Conservation (phyloP, 2,113 vertebrate genomes). For the Ibidorhyncha struthersii region DNA sequence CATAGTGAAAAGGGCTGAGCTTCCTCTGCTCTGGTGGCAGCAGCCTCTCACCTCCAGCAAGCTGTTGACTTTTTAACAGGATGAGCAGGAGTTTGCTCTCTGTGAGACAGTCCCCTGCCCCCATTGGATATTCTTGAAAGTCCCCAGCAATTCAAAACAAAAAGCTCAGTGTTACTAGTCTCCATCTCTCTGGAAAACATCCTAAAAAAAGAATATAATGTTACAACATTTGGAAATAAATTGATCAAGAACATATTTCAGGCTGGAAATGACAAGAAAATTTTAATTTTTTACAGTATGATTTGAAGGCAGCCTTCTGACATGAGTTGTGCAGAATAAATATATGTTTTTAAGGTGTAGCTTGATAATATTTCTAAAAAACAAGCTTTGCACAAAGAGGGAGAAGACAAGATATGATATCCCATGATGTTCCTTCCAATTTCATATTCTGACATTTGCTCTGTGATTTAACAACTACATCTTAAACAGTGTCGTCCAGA, state of each 20-base stretch:
- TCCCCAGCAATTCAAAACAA: neutral
- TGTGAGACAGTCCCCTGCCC: neutral
- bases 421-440: neutral
- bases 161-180: neutral
- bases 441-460: neutral
- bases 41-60: neutral
- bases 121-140: neutral
- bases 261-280: neutral
- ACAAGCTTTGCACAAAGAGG: accelerated
- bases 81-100: neutral
- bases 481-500: neutral
- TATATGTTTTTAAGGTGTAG: neutral
- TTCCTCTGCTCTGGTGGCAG: neutral
- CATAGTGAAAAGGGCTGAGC: neutral
- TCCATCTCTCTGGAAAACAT: neutral
- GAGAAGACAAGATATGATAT: neutral
- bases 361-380: neutral
- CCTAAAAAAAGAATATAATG: neutral
- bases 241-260: neutral
- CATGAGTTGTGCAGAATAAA: neutral
- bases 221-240: neutral
- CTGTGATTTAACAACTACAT: neutral
- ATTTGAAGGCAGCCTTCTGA: neutral
- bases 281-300: neutral
- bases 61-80: neutral